Evolutionary conservation across 2,113 vertebrate species (phyloP).

Genomic region (Glaucomys volans): DNA sequence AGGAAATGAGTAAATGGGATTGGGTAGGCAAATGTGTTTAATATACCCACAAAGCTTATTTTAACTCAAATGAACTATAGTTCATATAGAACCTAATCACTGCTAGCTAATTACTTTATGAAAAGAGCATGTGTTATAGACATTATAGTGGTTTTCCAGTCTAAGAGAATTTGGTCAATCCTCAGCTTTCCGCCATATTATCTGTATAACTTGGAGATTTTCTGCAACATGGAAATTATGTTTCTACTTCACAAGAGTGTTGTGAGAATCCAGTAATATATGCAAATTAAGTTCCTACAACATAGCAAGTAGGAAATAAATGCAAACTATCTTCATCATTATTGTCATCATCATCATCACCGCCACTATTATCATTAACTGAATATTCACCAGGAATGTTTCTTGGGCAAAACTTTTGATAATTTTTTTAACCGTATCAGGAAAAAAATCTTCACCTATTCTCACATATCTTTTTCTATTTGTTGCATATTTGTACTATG

Average conservation of each 20-base stretch:
- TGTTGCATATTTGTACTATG: neutral
- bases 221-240: conserved; percentile 51
- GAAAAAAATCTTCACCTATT: neutral
- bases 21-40: neutral
- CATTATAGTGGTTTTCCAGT: neutral
- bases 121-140: neutral
- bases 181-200: neutral
- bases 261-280: conserved; percentile 12
- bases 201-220: conserved; percentile 16
- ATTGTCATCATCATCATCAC: neutral
- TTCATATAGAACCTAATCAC: conserved; percentile 42
- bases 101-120: conserved; percentile 40
- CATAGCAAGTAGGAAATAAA: conserved; percentile 28
- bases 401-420: neutral
- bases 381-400: conserved; percentile 48
- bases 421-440: neutral
- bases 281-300: conserved; percentile 38
- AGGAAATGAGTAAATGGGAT: neutral
- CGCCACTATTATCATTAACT: conserved; percentile 10
- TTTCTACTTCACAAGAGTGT: neutral
- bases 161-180: conserved; percentile 14
- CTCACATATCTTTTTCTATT: neutral
- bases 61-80: conserved; percentile 36
- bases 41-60: neutral
- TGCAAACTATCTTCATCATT: conserved; percentile 16